Percentiles rank a stretch among this genome's conserved stretches.
Evolutionary conservation across 2,797 vertebrate genomes (phyloP).

Genomic region (Perodicticus potto): DNA sequence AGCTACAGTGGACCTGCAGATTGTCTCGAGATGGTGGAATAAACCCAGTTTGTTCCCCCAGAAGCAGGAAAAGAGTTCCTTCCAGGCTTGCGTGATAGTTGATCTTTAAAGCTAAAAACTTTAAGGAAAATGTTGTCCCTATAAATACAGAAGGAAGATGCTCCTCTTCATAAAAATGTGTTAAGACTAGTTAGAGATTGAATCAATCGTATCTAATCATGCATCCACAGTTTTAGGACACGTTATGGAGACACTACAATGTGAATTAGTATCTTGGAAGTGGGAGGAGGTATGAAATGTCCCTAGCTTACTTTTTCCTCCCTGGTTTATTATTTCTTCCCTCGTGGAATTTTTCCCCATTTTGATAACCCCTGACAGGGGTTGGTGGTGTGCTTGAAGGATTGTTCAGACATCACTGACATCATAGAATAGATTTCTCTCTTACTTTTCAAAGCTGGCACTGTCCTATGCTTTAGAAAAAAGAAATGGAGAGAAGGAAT

Average conservation of each 20-base stretch:
- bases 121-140: conserved; percentile 26
- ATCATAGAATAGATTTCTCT: background rate
- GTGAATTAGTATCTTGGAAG: background rate
- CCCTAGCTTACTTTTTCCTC: background rate
- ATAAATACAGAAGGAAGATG: background rate
- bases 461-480: conserved; percentile 26
- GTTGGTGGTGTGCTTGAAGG: background rate
- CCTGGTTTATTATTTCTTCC: background rate
- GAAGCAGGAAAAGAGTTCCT: background rate
- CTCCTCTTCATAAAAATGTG: background rate
- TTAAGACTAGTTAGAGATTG: background rate
- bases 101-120: conserved; percentile 34
- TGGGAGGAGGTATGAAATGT: background rate
- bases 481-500: conserved; percentile 19
- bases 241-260: background rate
- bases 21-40: conserved; percentile 77
- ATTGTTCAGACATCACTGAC: background rate
- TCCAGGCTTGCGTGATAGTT: background rate
- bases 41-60: conserved; percentile 36
- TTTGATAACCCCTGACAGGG: conserved; percentile 25
- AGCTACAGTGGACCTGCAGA: conserved; percentile 68
- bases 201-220: background rate
- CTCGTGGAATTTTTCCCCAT: background rate
- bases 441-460: conserved; percentile 31
- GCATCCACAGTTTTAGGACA: background rate